Percentiles rank a stretch among this genome's conserved stretches.
Conservation (phyloP, 2,797 vertebrate genomes). For the Orientallactaga sibirica region DNA sequence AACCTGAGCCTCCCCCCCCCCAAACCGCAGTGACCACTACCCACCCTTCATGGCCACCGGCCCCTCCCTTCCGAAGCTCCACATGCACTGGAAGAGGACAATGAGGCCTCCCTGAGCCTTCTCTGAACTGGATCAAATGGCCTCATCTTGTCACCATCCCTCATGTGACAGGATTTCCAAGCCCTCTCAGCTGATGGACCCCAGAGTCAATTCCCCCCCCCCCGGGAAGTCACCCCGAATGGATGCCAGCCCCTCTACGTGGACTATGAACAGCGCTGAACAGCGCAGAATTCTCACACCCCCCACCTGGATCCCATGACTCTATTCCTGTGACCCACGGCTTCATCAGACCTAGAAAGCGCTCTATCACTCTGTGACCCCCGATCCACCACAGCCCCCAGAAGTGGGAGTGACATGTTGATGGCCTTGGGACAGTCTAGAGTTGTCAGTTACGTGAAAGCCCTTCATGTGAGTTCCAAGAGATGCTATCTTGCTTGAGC, state of each 20-base stretch:
- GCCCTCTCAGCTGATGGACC: not conserved
- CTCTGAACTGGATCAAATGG: not conserved
- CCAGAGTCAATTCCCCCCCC: not conserved
- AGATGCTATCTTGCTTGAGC: not conserved
- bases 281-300: not conserved
- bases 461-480: not conserved
- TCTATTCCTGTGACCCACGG: not conserved
- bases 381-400: not conserved
- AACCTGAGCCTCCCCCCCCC: not conserved
- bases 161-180: not conserved
- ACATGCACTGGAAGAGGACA: rapidly evolving
- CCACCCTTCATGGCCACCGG: not conserved
- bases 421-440: rapidly evolving
- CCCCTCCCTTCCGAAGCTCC: not conserved
- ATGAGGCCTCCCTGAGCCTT: not conserved
- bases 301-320: not conserved
- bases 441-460: not conserved
- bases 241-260: not conserved
- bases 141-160: not conserved
- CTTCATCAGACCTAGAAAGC: not conserved
- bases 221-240: not conserved
- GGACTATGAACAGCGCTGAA: not conserved
- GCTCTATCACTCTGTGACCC: not conserved
- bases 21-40: not conserved
- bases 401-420: too few relatives aligned